Conservation (phyloP, 35 echinoderm and acorn worm species). For the Antedon bifida region DNA sequence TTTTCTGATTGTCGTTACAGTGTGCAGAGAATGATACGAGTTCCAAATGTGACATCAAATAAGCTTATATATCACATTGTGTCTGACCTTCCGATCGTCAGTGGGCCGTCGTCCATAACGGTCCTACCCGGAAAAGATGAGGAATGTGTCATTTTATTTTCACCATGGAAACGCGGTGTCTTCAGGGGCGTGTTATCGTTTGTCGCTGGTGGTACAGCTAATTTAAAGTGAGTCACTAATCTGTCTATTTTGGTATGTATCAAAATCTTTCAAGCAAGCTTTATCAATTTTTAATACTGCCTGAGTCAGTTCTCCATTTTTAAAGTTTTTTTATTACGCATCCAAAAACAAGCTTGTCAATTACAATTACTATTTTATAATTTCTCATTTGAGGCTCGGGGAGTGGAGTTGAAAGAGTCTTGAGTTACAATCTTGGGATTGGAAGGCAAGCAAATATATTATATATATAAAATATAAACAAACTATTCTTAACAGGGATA, state of each 20-base stretch:
- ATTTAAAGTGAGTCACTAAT: conserved; percentile 74
- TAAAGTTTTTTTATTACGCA: no score
- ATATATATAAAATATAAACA: no score
- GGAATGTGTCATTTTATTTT: conserved; percentile 39
- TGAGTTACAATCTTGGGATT: no score
- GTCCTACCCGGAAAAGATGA: conserved; percentile 77
- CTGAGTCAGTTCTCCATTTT: no score
- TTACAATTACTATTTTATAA: no score
- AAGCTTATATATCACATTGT: conserved; percentile 59
- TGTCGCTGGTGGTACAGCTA: conserved; percentile 60
- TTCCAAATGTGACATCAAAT: conserved; percentile 68
- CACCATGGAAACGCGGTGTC: conserved; percentile 79
- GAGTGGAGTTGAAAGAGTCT: no score
- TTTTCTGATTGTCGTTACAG: conserved; percentile 14
- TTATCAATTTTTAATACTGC: no score
- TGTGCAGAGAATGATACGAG: conserved; percentile 44
- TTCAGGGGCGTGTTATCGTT: conserved; percentile 81
- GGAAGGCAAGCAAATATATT: no score
- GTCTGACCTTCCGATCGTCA: conserved; percentile 55
- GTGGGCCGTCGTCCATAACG: conserved; percentile 40
- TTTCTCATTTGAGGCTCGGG: no score
- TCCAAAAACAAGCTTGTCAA: no score
- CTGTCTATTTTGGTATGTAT: background rate
- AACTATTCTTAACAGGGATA: no score
- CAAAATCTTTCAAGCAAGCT: background rate